Base-by-base conservation (phyloP, 2,113 vertebrate genomes). In the Patagioenas fasciata region DNA sequence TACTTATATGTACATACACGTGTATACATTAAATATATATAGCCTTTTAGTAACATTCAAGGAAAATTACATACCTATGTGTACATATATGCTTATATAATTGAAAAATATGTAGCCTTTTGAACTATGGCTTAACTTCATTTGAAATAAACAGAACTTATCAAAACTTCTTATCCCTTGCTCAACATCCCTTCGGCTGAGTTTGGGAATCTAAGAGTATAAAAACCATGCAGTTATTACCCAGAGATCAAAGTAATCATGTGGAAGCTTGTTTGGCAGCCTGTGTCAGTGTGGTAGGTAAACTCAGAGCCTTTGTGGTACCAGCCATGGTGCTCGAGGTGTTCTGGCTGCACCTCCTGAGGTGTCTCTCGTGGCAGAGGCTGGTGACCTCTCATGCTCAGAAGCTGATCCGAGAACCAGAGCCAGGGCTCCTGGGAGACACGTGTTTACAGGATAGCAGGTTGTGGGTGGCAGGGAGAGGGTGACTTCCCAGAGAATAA, bases 241-340 rank as follows among this genome's bases (percentile, higher is more conserved):
- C 79, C 51, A 29, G 36, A 67, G 58, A 66, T 78, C 15, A 57
- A 65, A 67, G 60, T 53, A 84, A 31, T n/a, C 5, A 1, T 5
- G 21, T 61, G 36, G 20, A n/a, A 31, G 14, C 31, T 71, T 50
- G 40, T 18, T 53, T 57, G 85, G 32, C 65, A 75, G 50, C 36
- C 5, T 5, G 10, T 82, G 36, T 61, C 4, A 1, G 17, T 36
- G 32, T 36, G 50, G n/a, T 4, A 19, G 73, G 16, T 32, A 15
- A 71, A 50, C n/a, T 40, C 16, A 3, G 20, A 12, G 10, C 20
- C 50, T 65, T 28, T 77, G 64, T 2, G 16, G 47, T 9, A 15
- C n/a, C 7, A 9, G 10, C 2, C 4, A 0, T 3, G 31, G 8
- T 58, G 62, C n/a, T n/a, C 28, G 0, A 0, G 12, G 15, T 6